Conservation (phyloP, 2,113 vertebrate species). For the Phalacrocorax aristotelis region DNA sequence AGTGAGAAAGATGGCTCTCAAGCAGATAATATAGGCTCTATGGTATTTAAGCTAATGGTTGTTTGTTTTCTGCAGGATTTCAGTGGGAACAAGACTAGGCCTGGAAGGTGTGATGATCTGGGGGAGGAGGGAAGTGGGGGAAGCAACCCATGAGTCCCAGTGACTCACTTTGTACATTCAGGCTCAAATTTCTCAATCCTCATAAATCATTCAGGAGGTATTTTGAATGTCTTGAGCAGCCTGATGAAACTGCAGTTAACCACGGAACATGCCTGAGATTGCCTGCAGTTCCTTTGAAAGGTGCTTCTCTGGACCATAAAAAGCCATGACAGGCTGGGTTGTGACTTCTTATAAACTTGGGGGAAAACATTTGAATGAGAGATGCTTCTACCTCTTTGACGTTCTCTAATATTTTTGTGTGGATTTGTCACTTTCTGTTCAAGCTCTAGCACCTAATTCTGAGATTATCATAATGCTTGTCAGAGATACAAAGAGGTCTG, state of each 20-base stretch:
- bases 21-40: neutral
- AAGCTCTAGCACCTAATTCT: neutral
- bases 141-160: neutral
- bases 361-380: neutral
- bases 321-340: neutral
- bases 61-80: neutral
- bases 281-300: neutral
- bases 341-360: neutral
- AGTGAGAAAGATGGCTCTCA: neutral
- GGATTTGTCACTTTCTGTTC: constrained; percentile 17
- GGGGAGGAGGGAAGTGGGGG: neutral
- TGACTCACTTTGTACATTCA: neutral
- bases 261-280: neutral
- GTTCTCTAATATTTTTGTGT: neutral
- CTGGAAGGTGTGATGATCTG: neutral
- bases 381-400: neutral
- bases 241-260: neutral
- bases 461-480: neutral
- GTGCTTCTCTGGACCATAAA: neutral
- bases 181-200: neutral
- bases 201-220: neutral
- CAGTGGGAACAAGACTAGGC: neutral
- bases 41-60: neutral
- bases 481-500: neutral
- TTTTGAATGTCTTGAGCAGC: neutral